A percentile compares a stretch with the other conserved stretches of the same genome.
phyloP scores from a whole-genome alignment of 1,140 invertebrate genomes.

The Zaprionus ghesquierei region DNA sequence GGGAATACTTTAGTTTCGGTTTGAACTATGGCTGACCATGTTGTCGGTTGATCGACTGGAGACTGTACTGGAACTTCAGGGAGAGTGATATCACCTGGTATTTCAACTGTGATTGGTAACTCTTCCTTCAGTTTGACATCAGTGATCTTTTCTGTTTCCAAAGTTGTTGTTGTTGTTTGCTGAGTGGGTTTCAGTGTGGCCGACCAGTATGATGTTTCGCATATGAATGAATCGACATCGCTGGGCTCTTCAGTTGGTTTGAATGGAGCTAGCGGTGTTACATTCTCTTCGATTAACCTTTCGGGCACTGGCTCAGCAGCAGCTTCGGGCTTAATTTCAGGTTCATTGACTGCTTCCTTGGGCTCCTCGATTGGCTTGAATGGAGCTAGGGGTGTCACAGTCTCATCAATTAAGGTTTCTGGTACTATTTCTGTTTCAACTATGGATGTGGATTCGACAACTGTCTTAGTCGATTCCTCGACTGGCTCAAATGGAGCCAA shows the following conservation, averaged over 20 bases:
- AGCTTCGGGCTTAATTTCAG: neutral
- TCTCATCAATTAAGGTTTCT: neutral
- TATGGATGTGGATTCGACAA: neutral
- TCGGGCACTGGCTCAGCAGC: neutral
- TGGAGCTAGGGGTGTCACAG: neutral
- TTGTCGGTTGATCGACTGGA: constrained; percentile 74
- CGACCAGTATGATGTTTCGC: constrained; percentile 78
- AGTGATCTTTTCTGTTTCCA: constrained; percentile 10
- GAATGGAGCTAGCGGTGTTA: constrained; percentile 17
- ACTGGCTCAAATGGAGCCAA: constrained; percentile 5
- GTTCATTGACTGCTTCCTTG: neutral
- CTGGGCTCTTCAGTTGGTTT: constrained; percentile 1
- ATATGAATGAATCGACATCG: constrained; percentile 55
- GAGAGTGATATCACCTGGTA: constrained; percentile 24
- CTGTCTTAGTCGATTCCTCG: neutral
- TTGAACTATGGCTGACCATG: constrained; percentile 78
- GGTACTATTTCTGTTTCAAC: neutral
- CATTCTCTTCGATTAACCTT: neutral
- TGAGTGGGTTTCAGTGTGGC: constrained; percentile 66
- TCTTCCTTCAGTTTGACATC: constrained; percentile 7
- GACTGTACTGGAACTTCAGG: constrained; percentile 66
- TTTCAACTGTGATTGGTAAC: constrained; percentile 41
- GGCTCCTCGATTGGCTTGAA: constrained; percentile 3
- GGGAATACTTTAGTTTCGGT: constrained; percentile 69
- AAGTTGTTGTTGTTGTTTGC: constrained; percentile 6